Evolutionary conservation across 2,888 invertebrate genomes (phyloP).

Genomic region (Cenopis cana): DNA sequence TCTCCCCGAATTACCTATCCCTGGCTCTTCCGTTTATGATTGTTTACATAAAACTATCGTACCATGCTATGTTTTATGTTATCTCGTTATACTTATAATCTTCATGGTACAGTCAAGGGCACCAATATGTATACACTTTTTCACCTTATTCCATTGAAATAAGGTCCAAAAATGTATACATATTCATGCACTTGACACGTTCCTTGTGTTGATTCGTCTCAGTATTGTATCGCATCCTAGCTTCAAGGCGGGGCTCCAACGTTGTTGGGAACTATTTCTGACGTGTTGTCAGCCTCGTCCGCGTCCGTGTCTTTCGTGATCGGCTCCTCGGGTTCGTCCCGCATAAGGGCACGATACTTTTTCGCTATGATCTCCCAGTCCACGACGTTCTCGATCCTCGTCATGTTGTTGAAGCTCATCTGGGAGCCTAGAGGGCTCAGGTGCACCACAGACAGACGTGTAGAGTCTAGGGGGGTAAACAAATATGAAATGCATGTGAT

Average conservation of each 20-base stretch:
- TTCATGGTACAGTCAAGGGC: conserved; percentile 6
- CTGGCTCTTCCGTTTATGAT: neutral
- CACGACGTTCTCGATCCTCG: conserved; percentile 94
- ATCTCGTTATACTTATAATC: neutral
- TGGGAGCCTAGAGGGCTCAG: conserved; percentile 94
- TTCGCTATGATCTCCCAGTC: conserved; percentile 96
- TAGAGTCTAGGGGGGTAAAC: conserved; percentile 84
- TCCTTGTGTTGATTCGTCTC: neutral
- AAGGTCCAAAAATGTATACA: too few relatives aligned
- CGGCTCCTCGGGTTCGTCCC: conserved; percentile 76
- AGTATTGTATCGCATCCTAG: neutral
- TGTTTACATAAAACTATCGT: neutral
- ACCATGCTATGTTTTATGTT: neutral
- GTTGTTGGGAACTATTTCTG: conserved; percentile 77
- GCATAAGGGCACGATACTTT: conserved; percentile 91
- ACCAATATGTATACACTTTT: too few relatives aligned
- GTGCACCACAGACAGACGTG: conserved; percentile 91
- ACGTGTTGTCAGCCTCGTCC: conserved; percentile 74
- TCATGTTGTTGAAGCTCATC: conserved; percentile 91
- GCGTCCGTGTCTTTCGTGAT: conserved; percentile 69
- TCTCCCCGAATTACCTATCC: too few relatives aligned
- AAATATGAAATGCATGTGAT: neutral
- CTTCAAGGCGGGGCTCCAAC: conserved; percentile 73
- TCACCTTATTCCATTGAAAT: too few relatives aligned
- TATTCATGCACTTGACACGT: too few relatives aligned